Evolutionary conservation across 2,888 invertebrate species (phyloP).

Genomic region (Rotaria sp.): DNA sequence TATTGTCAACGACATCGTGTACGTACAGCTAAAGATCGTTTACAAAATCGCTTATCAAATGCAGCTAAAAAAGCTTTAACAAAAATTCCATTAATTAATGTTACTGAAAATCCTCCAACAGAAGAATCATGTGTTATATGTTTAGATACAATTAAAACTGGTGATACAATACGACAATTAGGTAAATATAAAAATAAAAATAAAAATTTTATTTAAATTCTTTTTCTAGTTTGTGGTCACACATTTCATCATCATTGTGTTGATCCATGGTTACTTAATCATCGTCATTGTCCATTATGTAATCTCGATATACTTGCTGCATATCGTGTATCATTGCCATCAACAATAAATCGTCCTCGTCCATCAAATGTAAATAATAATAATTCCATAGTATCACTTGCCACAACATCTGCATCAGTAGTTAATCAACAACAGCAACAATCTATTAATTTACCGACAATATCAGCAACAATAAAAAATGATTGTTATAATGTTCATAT

Average conservation of each 20-base stretch:
- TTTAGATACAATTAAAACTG: slow-evolving; percentile 30
- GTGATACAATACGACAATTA: slow-evolving; percentile 32
- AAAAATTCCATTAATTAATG: slow-evolving; percentile 79
- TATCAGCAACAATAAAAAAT: slow-evolving; percentile 1
- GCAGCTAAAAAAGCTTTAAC: slow-evolving; percentile 87
- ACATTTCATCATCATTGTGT: slow-evolving; percentile 27
- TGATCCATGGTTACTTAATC: slow-evolving; percentile 14
- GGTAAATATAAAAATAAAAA: neutral
- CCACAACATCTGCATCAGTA: neutral
- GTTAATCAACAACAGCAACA: neutral
- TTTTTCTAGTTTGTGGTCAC: neutral
- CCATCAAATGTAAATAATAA: neutral
- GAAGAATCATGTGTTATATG: slow-evolving; percentile 37
- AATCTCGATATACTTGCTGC: slow-evolving; percentile 27
- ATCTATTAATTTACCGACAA: neutral
- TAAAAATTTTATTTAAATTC: neutral
- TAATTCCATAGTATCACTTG: neutral
- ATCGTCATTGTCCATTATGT: slow-evolving; percentile 25
- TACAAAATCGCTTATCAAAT: slow-evolving; percentile 76
- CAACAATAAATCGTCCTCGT: neutral
- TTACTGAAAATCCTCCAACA: slow-evolving; percentile 50
- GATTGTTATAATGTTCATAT: neutral
- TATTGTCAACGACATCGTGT: slow-evolving; percentile 88
- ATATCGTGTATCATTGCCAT: slow-evolving; percentile 19
- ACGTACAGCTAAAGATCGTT: slow-evolving; percentile 83